Conservation (phyloP, 2,888 invertebrate species). For the Campopleginae sp. region DNA sequence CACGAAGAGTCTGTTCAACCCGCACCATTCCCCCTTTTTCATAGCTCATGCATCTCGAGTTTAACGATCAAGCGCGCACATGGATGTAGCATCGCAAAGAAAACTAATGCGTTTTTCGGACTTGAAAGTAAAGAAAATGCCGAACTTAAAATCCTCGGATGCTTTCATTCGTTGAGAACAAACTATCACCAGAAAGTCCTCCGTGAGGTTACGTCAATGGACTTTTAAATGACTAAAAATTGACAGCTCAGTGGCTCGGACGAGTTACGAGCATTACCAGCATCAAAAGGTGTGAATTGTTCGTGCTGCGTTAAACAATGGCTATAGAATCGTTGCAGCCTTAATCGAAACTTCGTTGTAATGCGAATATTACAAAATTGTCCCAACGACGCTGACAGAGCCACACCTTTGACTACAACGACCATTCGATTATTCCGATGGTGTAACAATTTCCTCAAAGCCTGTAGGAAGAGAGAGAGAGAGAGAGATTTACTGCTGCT, state of each 20-base stretch:
- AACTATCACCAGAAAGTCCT: background rate
- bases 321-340: background rate
- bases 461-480: background rate
- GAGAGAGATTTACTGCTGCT: constrained; percentile 3
- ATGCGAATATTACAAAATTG: constrained; percentile 1
- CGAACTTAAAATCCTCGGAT: too few species aligned
- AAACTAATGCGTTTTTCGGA: background rate
- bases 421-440: background rate
- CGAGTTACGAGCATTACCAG: background rate
- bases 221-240: background rate
- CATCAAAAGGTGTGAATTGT: background rate
- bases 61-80: constrained; percentile 9
- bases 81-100: background rate
- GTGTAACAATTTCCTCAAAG: background rate
- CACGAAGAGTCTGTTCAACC: constrained; percentile 60
- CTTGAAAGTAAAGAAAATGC: background rate
- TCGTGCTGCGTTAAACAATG: background rate
- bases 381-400: constrained; percentile 3
- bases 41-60: background rate
- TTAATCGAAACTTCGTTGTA: background rate
- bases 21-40: constrained; percentile 4
- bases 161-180: background rate
- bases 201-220: background rate
- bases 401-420: background rate
- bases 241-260: background rate